A percentile compares a stretch with the other conserved stretches of the same genome.
Conservation (phyloP, 2,888 invertebrate species). For the Meiosimyza decipiens region DNA sequence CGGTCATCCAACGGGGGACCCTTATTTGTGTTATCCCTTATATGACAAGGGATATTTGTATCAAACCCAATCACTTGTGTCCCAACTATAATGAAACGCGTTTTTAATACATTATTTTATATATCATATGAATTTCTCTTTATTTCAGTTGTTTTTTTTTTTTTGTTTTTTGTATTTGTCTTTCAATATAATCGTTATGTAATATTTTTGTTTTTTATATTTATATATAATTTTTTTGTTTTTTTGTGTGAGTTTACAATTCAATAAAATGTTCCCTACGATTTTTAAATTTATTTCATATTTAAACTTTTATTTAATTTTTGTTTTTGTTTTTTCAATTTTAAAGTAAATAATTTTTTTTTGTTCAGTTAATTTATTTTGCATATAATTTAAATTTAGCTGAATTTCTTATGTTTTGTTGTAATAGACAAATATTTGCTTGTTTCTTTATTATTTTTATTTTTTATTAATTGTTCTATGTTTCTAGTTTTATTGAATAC, state of each 20-base stretch:
- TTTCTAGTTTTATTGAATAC: constrained; percentile 28
- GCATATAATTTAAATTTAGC: constrained; percentile 24
- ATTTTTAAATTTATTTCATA: constrained; percentile 53
- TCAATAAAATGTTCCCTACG: constrained; percentile 60
- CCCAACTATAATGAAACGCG: background rate
- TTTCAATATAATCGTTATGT: constrained; percentile 58
- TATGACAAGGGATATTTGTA: no score
- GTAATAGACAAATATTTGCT: constrained; percentile 14
- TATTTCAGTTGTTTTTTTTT: constrained; percentile 49
- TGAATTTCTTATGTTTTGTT: background rate
- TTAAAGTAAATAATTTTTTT: constrained; percentile 30
- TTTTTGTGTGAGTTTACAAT: constrained; percentile 26
- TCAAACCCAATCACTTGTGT: no score
- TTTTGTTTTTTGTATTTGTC: constrained; percentile 56
- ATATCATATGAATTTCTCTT: constrained; percentile 32
- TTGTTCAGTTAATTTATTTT: constrained; percentile 15
- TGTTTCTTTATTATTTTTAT: background rate
- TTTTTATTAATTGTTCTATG: constrained; percentile 13
- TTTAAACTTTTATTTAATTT: constrained; percentile 1
- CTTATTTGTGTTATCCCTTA: no score
- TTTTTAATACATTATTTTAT: constrained; percentile 25
- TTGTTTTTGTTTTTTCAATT: background rate
- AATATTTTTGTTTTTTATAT: constrained; percentile 40
- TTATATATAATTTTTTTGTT: constrained; percentile 39
- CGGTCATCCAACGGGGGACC: no score